phyloP scores from a whole-genome alignment of 1,140 invertebrate genomes.

The Copidosoma floridanum region DNA sequence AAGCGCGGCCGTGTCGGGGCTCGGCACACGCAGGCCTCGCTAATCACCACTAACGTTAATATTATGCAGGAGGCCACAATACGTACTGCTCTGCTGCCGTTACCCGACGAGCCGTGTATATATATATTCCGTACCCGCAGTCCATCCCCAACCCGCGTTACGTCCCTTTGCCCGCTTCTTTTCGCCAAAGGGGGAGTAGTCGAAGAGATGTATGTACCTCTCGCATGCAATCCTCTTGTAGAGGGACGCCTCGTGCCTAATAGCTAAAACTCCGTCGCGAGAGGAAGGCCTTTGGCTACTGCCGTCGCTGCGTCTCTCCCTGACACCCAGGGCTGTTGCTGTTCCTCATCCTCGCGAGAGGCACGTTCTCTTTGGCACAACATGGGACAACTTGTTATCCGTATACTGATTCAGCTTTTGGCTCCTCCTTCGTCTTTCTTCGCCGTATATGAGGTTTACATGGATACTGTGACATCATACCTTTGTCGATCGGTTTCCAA shows the following conservation, averaged over 20 bases:
- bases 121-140: conserved; percentile 24
- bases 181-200: conserved; percentile 3
- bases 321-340: background rate
- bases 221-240: conserved; percentile 46
- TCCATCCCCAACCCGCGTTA: background rate
- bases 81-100: conserved; percentile 22
- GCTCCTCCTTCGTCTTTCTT: too few relatives aligned
- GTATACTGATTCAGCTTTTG: too few relatives aligned
- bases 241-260: background rate
- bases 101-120: conserved; percentile 44
- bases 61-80: conserved; percentile 53
- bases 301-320: background rate
- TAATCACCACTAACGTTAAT: conserved; percentile 55
- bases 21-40: conserved; percentile 38
- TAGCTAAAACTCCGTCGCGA: too few relatives aligned
- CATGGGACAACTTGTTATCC: too few relatives aligned
- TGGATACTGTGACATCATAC: too few relatives aligned
- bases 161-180: background rate
- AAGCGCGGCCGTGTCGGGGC: conserved; percentile 29
- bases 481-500: too few relatives aligned
- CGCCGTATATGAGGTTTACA: too few relatives aligned
- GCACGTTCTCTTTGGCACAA: too few relatives aligned
- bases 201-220: conserved; percentile 45
- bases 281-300: background rate
- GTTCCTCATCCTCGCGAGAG: too few relatives aligned